Percentiles rank a stretch among this genome's conserved stretches.
Conservation (phyloP, 1,140 invertebrate genomes). For the Pomacea maculata region DNA sequence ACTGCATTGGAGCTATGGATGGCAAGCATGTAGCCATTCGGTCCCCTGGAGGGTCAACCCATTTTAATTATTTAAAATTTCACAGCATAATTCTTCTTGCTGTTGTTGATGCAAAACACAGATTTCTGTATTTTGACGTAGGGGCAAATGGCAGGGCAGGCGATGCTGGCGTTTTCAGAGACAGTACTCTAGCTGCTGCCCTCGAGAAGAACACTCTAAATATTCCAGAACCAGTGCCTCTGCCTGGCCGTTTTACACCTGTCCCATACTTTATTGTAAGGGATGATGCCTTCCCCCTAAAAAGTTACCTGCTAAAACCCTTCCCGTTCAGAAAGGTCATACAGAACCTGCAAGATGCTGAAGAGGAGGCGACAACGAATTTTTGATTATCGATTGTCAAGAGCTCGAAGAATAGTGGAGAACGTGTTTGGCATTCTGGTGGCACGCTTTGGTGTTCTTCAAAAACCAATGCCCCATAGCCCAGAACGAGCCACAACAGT, state of each 20-base stretch:
- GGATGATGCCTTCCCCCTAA: slow-evolving; percentile 37
- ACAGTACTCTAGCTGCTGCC: slow-evolving; percentile 28
- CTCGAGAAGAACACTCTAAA: slow-evolving; percentile 7
- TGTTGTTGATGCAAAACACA: too few species aligned
- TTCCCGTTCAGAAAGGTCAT: slow-evolving; percentile 43
- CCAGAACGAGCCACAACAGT: not conserved
- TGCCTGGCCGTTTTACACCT: not conserved
- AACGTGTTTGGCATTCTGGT: slow-evolving; percentile 1
- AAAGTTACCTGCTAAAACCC: slow-evolving; percentile 60
- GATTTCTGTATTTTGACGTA: slow-evolving; percentile 58
- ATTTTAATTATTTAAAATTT: too few species aligned
- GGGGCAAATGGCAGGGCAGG: slow-evolving; percentile 57
- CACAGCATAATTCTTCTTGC: too few species aligned
- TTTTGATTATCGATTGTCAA: not conserved
- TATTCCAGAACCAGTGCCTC: not conserved
- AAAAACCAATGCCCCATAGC: not conserved
- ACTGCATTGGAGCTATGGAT: too few species aligned
- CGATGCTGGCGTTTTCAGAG: slow-evolving; percentile 51
- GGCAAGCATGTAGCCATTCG: too few species aligned
- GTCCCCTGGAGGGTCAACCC: too few species aligned
- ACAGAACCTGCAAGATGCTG: not conserved
- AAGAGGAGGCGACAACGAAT: slow-evolving; percentile 12
- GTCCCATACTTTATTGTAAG: slow-evolving; percentile 62
- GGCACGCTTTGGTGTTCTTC: not conserved
- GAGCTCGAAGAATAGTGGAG: too few species aligned